These are phyloP conservation scores for Venturia canescens DNA, from an alignment of 1,140 invertebrate genomes.

Conservation along the genomic window DNA sequence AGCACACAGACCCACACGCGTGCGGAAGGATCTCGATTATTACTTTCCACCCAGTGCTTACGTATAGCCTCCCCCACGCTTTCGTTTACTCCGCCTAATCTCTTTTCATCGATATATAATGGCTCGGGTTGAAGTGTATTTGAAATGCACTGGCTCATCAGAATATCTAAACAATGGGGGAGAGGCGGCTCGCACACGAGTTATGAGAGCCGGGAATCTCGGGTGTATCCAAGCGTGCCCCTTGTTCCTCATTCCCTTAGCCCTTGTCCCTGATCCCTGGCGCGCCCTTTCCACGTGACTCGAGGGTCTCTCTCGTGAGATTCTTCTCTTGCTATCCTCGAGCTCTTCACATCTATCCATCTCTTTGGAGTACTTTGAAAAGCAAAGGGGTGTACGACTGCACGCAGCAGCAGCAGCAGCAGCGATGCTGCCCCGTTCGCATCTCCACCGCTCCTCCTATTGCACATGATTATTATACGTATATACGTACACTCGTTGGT, in stretches of 20 bases:
- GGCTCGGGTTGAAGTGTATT: conserved; percentile 59
- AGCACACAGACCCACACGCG: neutral
- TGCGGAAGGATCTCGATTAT: neutral
- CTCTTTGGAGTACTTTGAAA: conserved; percentile 59
- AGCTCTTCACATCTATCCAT: conserved; percentile 16
- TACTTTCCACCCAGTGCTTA: conserved; percentile 16
- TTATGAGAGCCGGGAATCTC: conserved; percentile 14
- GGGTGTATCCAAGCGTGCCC: neutral
- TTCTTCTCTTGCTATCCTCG: neutral
- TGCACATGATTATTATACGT: conserved; percentile 16
- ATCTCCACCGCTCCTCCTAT: neutral
- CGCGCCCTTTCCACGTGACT: conserved; percentile 7
- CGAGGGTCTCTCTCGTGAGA: conserved; percentile 7
- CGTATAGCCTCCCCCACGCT: neutral
- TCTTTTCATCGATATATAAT: conserved; percentile 54
- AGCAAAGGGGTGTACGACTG: conserved; percentile 59
- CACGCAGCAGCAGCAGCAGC: too few species aligned
- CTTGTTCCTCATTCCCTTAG: neutral
- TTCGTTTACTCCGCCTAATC: conserved; percentile 27
- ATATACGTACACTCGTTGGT: conserved; percentile 39
- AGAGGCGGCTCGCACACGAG: neutral
- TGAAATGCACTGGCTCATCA: conserved; percentile 66
- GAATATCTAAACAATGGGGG: conserved; percentile 66
- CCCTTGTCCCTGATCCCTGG: neutral
- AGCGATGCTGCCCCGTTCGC: neutral